phyloP scores from a whole-genome alignment of 2,113 vertebrate species.

The Microcebus lehilahytsara region DNA sequence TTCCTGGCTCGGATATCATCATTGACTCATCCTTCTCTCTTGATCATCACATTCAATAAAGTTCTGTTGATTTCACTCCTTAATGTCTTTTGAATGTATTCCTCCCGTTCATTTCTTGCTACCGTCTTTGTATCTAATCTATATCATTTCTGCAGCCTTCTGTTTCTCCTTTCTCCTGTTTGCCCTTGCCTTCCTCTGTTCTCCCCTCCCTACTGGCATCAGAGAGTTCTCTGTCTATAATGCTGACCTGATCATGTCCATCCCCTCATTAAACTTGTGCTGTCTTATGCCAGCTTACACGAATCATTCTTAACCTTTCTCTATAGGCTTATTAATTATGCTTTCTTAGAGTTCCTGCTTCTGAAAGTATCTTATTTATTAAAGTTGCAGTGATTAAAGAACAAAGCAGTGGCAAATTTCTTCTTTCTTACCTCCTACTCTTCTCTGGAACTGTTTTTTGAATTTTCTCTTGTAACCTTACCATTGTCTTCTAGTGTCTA shows the following conservation, averaged over 20 bases:
- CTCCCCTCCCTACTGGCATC: not conserved
- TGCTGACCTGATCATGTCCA: not conserved
- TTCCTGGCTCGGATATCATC: not conserved
- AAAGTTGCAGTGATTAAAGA: not conserved
- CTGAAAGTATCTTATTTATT: not conserved
- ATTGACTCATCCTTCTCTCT: not conserved
- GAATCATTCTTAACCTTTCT: not conserved
- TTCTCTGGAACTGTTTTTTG: not conserved
- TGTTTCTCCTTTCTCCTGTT: not conserved
- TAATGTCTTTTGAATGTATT: not conserved
- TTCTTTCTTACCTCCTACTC: accelerated
- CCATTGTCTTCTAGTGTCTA: accelerated
- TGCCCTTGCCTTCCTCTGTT: not conserved
- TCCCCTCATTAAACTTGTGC: not conserved
- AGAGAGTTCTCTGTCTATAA: not conserved
- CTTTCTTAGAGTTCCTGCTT: not conserved
- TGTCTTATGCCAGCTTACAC: not conserved
- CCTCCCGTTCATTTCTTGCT: not conserved
- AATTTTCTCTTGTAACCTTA: not conserved
- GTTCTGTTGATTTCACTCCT: not conserved
- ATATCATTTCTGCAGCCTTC: accelerated
- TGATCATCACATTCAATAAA: not conserved
- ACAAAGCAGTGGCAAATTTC: not conserved
- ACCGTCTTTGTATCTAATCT: not conserved
- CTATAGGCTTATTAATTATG: not conserved